Evolutionary conservation across 2,113 vertebrate species (phyloP).

Genomic region (Orientallactaga bullata): DNA sequence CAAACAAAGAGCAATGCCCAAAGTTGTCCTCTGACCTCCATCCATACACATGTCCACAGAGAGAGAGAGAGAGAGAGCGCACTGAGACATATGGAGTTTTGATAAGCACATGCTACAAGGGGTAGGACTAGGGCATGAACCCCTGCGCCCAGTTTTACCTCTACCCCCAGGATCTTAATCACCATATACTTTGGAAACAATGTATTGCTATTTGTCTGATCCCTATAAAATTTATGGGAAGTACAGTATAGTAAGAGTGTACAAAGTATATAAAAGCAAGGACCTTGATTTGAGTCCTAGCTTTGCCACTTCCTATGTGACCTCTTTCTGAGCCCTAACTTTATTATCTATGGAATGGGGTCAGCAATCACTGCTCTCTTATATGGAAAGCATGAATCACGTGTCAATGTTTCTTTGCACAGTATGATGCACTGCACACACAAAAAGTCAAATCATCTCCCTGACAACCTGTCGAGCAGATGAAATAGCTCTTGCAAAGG

Average conservation of each 20-base stretch:
- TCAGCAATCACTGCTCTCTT: background rate
- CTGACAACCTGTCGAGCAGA: background rate
- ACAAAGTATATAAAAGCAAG: background rate
- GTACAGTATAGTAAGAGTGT: background rate
- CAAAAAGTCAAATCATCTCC: background rate
- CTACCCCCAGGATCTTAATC: background rate
- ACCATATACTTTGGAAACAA: background rate
- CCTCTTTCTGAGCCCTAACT: background rate
- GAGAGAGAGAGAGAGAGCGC: too few relatives aligned
- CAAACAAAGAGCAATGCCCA: too few relatives aligned
- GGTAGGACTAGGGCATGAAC: background rate
- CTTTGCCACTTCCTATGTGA: background rate
- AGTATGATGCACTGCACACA: background rate
- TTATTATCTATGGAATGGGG: background rate
- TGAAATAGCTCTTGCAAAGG: background rate
- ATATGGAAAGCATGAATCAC: rapidly evolving
- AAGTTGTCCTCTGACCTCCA: too few relatives aligned
- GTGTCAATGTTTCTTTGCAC: background rate
- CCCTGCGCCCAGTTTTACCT: background rate
- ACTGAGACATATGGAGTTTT: background rate
- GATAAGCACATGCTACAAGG: background rate
- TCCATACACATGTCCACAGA: too few relatives aligned
- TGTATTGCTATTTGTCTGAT: background rate
- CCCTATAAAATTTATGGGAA: background rate
- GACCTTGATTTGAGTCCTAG: constrained; percentile 10